Conservation (phyloP, 2,113 vertebrate species). For the Leuciscus idus region DNA sequence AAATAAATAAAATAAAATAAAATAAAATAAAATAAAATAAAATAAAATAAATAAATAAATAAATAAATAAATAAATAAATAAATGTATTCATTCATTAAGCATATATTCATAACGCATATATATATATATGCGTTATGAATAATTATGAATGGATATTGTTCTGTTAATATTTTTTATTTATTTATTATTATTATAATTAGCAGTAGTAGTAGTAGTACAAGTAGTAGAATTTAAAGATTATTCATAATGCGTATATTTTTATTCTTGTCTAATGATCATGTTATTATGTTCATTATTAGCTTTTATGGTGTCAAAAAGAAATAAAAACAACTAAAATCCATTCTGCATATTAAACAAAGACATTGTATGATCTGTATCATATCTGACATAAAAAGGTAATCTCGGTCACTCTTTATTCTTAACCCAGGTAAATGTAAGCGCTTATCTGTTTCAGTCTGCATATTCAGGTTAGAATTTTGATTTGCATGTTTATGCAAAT, state of each 20-base stretch:
- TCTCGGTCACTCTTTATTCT: background rate
- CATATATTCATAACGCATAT: too few relatives aligned
- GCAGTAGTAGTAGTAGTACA: too few relatives aligned
- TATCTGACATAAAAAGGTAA: background rate
- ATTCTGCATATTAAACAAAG: background rate
- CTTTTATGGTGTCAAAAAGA: background rate
- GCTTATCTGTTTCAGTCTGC: background rate
- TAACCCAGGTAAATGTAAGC: background rate
- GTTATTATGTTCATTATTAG: too few relatives aligned
- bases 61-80: too few relatives aligned
- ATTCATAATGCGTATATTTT: background rate
- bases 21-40: too few relatives aligned
- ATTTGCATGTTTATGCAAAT: background rate
- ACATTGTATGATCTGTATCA: background rate
- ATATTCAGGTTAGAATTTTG: background rate
- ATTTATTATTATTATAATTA: background rate
- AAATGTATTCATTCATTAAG: too few relatives aligned
- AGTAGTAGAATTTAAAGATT: too few relatives aligned
- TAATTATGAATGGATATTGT: background rate
- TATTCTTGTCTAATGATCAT: background rate
- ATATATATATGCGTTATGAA: background rate
- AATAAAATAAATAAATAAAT: too few relatives aligned
- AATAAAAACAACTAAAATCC: background rate
- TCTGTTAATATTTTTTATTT: too few relatives aligned
- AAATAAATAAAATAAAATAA: too few relatives aligned